A percentile compares a stretch with the other conserved stretches of the same genome.
Conservation (phyloP, 1,140 invertebrate species). For the Melipona quadrifasciata region DNA sequence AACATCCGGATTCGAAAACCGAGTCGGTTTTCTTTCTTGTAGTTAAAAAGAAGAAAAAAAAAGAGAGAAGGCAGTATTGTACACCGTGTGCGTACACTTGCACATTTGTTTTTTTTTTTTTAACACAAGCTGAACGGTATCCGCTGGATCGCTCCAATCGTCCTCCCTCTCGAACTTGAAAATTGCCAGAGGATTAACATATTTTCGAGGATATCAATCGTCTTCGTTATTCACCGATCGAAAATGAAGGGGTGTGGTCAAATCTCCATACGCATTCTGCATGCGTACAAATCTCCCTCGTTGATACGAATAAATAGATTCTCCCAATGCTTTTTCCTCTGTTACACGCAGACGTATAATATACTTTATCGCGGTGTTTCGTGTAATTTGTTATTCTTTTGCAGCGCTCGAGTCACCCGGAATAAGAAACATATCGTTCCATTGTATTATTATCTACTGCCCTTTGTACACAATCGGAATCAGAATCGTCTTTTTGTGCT, state of each 20-base stretch:
- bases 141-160: background rate
- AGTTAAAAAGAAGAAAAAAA: background rate
- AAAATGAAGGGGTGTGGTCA: conserved; percentile 64
- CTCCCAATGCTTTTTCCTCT: background rate
- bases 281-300: background rate
- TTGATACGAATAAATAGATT: background rate
- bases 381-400: background rate
- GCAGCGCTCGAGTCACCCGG: too few species aligned
- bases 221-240: conserved; percentile 46
- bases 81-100: background rate
- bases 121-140: background rate
- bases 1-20: background rate
- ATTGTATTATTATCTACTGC: background rate
- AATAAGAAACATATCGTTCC: background rate
- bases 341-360: background rate
- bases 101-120: background rate
- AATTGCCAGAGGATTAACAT: background rate
- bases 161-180: background rate
- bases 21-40: background rate
- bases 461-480: background rate
- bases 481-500: background rate
- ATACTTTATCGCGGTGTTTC: background rate
- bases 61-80: background rate
- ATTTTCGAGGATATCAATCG: conserved; percentile 48
- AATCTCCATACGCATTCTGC: conserved; percentile 7